Evolutionary conservation across 2,888 invertebrate genomes (phyloP), one percentile per base, ranked within the genome.

Genomic region (Stenoptilia bipunctidactyla): DNA sequence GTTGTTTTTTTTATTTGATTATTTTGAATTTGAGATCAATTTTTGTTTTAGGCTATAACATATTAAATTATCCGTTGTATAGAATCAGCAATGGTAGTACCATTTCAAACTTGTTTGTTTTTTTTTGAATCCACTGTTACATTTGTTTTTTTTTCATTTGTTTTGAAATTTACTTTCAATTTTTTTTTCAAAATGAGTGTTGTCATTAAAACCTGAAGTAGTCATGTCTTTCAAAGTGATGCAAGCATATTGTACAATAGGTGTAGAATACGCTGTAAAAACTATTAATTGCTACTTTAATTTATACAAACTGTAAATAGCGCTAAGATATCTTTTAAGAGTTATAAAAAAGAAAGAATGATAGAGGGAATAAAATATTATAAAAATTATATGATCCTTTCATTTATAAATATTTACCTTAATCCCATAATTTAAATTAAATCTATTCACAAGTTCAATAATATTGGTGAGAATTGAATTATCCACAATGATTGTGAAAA

Each of bases 241-340:
- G 75, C 69, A 72, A 73, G 75, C 61, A 57, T 20, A 20, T 68
- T 77, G 82, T 83, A 83, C 82, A 82, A 80, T 80, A 72, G 68
- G 77, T 76, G 71, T 64, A 57, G 67, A 72, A 69, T 69, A 60
- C 12, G 30, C 30, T 71, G 66, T 82, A 76, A 70, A 70, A 71
- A 74, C 68, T 66, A 68, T 61, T 75, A 14, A 73, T 72, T 69
- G 70, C 66, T 75, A 74, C 66, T 66, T 72, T 83, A 77, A 82
- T 77, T 83, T 83, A 82, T 82, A 77, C 73, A 74, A 79, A 74
- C 68, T 82, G 82, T 83, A 83, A 75, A 83, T 83, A 83, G 62
- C 52, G 67, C 61, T 80, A 79, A 79, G 80, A 63, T 77, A 74
- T 70, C 54, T 74, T 77, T 80, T 75, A 56, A 69, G 66, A 73